A percentile compares a stretch with the other conserved stretches of the same genome.
These are phyloP conservation scores for Phengaris alcon DNA, from an alignment of 2,888 invertebrate species.

Conservation along the genomic window DNA sequence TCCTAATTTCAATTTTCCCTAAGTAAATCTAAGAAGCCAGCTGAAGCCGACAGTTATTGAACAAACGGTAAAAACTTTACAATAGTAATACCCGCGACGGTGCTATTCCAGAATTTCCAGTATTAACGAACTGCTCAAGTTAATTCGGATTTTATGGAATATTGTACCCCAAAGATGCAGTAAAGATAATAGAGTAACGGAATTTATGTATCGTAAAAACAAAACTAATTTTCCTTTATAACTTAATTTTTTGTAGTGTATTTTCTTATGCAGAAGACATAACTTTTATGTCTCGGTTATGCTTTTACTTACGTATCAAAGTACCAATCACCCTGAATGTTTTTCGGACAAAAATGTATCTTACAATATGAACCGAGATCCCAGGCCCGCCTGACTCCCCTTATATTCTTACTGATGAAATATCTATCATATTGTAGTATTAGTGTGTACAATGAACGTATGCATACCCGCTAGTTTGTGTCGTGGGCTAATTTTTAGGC, in stretches of 20 bases:
- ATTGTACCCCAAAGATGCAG: constrained; percentile 25
- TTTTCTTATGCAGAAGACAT: constrained; percentile 6
- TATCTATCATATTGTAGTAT: too few species aligned
- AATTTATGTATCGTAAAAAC: constrained; percentile 28
- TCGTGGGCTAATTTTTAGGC: too few species aligned
- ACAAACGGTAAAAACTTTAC: constrained; percentile 68
- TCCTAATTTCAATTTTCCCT: constrained; percentile 75
- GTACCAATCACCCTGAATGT: too few species aligned
- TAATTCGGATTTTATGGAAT: constrained; percentile 33
- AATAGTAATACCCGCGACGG: constrained; percentile 60
- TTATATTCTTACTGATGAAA: too few species aligned
- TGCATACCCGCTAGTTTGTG: too few species aligned
- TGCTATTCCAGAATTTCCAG: constrained; percentile 61
- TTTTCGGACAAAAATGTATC: too few species aligned
- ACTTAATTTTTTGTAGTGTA: constrained; percentile 7
- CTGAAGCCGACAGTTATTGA: constrained; percentile 68
- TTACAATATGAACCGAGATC: too few species aligned
- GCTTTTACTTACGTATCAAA: not conserved
- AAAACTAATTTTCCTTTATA: constrained; percentile 27
- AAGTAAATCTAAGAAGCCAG: constrained; percentile 75
- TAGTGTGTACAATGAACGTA: too few species aligned
- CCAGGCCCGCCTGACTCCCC: too few species aligned
- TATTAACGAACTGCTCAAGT: constrained; percentile 47
- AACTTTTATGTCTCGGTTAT: constrained; percentile 7
- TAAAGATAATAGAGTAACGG: constrained; percentile 27